Evolutionary conservation across 2,113 vertebrate species (phyloP), one percentile per base, ranked within the genome.

Genomic region (Sylvilagus bachmani): DNA sequence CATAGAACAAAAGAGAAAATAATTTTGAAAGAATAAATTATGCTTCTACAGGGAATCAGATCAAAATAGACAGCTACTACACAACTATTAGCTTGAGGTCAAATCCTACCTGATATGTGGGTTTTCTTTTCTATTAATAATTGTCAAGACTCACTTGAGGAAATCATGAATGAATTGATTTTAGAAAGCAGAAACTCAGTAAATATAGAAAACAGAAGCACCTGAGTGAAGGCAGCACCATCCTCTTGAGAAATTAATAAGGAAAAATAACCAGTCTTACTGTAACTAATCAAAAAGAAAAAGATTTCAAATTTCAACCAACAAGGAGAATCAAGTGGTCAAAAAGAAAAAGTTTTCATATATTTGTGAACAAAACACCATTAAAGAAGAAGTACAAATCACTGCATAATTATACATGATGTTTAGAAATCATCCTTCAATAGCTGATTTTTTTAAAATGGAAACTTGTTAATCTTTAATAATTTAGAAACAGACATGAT

Each of bases 291-390:
- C 33, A 61, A 49, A 49, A 49, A 36, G 27, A 83, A 36, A 36
- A 64, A 91, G 13, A n/a, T 75, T 90, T 91, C 36, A 74, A 91
- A 91, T 33, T 53, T 38, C 79, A 91, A 91, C 38, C 29, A 55
- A 74, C 31, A 64, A 2, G 11, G 21, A 91, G 55, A 82, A 51
- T 27, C 38, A 82, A 82, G 61, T 74, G 69, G 5, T 53, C 61
- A 75, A 85, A n/a, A 91, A 75, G 55, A 9, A 12, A 58, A 58
- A 58, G 13, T 14, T 14, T 58, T 58, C 21, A 58, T 78, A 9
- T 17, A 89, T 62, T 25, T 51, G 55, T 64, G 31, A 83, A 83
- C 74, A 21, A 89, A 91, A 64, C 64, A 6, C 16, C 38, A 74
- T 83, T 36, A 83, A 83, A 74, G 3, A 38, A 29, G 33, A 91